These are phyloP conservation scores for Drosophila ohnishii DNA, from an alignment of 1,140 invertebrate species.

Conservation along the genomic window DNA sequence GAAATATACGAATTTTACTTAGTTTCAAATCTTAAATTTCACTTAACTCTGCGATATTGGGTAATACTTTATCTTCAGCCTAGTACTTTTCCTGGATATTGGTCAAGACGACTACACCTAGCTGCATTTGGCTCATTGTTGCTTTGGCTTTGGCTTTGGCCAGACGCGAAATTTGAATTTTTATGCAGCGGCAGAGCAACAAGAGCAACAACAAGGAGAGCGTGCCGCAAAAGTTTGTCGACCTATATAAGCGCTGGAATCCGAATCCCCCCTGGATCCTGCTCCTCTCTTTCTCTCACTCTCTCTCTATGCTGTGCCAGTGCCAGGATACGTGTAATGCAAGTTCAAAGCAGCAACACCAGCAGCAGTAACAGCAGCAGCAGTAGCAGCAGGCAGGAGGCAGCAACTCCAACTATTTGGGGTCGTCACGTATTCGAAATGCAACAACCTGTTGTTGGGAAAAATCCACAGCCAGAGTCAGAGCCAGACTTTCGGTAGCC, in stretches of 20 bases:
- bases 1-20: not conserved
- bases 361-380: constrained; percentile 37
- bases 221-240: constrained; percentile 79
- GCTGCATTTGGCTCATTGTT: constrained; percentile 8
- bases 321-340: constrained; percentile 75
- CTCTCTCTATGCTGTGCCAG: not conserved
- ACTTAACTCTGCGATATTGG: not conserved
- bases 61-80: not conserved
- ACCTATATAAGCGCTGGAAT: constrained; percentile 72
- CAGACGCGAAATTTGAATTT: constrained; percentile 78
- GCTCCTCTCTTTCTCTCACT: not conserved
- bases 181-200: constrained; percentile 62
- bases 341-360: constrained; percentile 66
- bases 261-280: constrained; percentile 20
- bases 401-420: constrained; percentile 67
- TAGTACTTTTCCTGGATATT: constrained; percentile 12
- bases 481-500: constrained; percentile 23
- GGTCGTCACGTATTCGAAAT: constrained; percentile 73
- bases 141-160: constrained; percentile 42
- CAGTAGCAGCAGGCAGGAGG: constrained; percentile 32
- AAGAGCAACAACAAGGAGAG: constrained; percentile 58
- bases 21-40: not conserved
- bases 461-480: constrained; percentile 47
- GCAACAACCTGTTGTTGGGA: constrained; percentile 78
- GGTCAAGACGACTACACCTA: not conserved